Evolutionary conservation across 2,797 vertebrate genomes (phyloP), one percentile per base, ranked within the genome.

Genomic region (Gadopsis marmoratus): DNA sequence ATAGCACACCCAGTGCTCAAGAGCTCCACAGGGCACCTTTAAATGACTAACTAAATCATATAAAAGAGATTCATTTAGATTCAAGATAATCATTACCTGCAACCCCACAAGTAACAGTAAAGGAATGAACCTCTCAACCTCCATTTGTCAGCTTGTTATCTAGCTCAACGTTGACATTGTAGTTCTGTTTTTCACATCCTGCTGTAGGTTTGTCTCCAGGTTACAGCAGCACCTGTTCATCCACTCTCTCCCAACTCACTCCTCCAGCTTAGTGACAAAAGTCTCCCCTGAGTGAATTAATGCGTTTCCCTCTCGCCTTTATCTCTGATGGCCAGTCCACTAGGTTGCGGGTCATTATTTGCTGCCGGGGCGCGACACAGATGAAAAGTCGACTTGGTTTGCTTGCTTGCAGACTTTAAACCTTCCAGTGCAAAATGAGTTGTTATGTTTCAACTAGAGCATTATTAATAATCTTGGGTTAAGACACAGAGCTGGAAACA

Each of bases 391-490:
- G 4, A 69, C 74, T 88, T 85, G 82, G 70, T 76, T 72, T 88
- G 78, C 79, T 79, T 63, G 84, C 82, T 78, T 21, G 60, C 78
- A 78, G 76, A 79, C 85, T 89, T 76, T 76, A 76, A 91, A 88
- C 85, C 83, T 86, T 86, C 90, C 71, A 76, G 81, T 62, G 80
- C 81, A 86, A 91, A 92, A 88, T 73, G 56, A 88, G 71, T 89
- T 82, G 84, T 78, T 89, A 48, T 80, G 81, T 86, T 92, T 90
- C 86, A 89, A 81, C 85, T 67, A 45, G 79, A 90, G 89, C 90
- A 88, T 93, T 86, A 92, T 89, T 93, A 94, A 94, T 89, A 90
- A 91, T 87, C 72, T 47, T 14, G 58, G 78, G 83, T 90, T 90
- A 87, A 89, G 76, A 91, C 70, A 67, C 45, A 64, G 68, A 54